Base-by-base conservation (phyloP, 1,140 invertebrate species). In the Aphidius ervi region DNA sequence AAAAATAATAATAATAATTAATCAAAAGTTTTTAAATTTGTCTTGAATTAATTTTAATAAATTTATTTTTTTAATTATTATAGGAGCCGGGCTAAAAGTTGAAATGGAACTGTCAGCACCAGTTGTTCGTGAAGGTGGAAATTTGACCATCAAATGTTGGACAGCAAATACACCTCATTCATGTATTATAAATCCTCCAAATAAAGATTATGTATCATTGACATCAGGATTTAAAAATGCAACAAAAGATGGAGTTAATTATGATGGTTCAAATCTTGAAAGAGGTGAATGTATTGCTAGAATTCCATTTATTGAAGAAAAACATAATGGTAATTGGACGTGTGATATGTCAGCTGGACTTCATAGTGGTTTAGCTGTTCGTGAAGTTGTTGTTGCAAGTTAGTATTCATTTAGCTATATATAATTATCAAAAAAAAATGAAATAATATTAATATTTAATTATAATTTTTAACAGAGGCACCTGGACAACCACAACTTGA, bases 271-370 rank as follows among this genome's bases (percentile, higher is more conserved):
- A 0, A 85, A 85, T 3, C 61, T 84, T 0, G 72, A 83, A 52
- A 68, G 70, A 10, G 89, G 89, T 1, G 81, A 90, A 60, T 91
- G 89, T 65, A 88, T 88, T 3, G 83, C 87, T 5, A 81, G 74
- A 16, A 87, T 91, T 47, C 73, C 82, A 9, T 76, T 76, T 41
- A 82, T 89, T 5, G 82, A 79, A 57, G 85, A 87, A 45, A 79
- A 74, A 56, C 81, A 88, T 66, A 87, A 91, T 70, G 89, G 89
- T 3, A 78, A 82, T 49, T 83, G 90, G 59, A 85, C 83, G 49
- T 91, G 89, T 67, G 82, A 0, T 64, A 70, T 46, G 74, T 74
- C 16, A 79, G 82, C 5, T 63, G 69, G 40, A 39, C 23, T 31
- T 31, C 2, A 31, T 3, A 31, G 23, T 31, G 23, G 23, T 31